Evolutionary conservation across 2,888 invertebrate genomes (phyloP), one percentile per base, ranked within the genome.

Genomic region (Hesperia comma): DNA sequence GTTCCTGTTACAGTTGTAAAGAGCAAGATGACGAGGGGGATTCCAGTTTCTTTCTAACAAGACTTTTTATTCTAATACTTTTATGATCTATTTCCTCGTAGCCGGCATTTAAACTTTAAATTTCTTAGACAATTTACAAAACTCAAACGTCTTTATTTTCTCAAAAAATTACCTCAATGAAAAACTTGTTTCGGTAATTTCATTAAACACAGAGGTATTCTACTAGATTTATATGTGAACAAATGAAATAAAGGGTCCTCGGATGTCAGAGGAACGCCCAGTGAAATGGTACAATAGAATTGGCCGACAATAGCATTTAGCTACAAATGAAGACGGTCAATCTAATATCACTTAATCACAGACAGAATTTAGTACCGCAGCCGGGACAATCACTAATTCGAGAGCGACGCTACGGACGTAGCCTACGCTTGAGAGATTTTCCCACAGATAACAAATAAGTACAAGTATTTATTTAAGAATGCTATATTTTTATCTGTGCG

Each of bases 371-470:
- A 55, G 60, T 55, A 61, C 70, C 15, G 17, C n/a, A 43, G 71
- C 73, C 72, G 72, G 70, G 72, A 74, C 71, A 74, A 71, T 72
- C 68, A 68, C 68, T 69, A 70, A 69, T 70, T 72, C 67, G 61
- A 71, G 66, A 72, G 71, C 71, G 69, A 68, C 63, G 71, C 80
- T 78, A 80, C 79, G 84, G 77, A n/a, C n/a, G n/a, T n/a, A n/a
- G n/a, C n/a, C n/a, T n/a, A n/a, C n/a, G n/a, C n/a, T 80, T 77
- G 77, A 81, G 72, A 75, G 75, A 74, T 79, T 80, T 83, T 90
- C 88, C 83, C 89, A 90, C 87, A 85, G 75, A 72, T 68, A 63
- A 46, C 43, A 46, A 32, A 15, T 43, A 26, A 43, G 41, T 57
- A 32, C 19, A 63, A 6, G 17, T 64, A 53, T 32, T 17, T 41